Conservation (phyloP, 2,113 vertebrate genomes). For the Brienomyrus brachyistius region DNA sequence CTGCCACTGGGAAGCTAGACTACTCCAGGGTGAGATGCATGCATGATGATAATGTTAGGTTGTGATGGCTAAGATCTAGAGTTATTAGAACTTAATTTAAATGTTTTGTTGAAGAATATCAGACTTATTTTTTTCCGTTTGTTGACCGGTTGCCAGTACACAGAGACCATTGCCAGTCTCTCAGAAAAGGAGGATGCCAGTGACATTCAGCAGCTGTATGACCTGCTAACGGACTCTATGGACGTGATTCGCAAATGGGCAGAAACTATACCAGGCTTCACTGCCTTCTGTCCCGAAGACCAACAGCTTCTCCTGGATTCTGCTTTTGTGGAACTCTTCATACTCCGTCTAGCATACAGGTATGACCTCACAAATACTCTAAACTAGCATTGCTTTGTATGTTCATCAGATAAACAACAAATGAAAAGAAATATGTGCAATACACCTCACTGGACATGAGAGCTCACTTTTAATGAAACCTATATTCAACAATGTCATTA, state of each 20-base stretch:
- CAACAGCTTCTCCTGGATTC: constrained; percentile 85
- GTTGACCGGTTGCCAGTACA: constrained; percentile 59
- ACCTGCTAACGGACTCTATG: constrained; percentile 75
- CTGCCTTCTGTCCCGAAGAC: constrained; percentile 71
- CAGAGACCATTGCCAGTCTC: constrained; percentile 62
- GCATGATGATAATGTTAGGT: too few species aligned
- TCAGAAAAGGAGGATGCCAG: constrained; percentile 77
- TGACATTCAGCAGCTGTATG: constrained; percentile 86
- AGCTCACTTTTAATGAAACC: background rate
- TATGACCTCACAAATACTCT: constrained; percentile 29
- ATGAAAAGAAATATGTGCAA: background rate
- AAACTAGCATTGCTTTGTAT: background rate
- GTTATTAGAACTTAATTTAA: background rate
- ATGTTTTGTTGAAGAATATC: background rate
- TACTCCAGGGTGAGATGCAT: constrained; percentile 75
- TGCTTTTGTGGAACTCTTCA: constrained; percentile 86
- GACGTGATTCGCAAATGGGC: constrained; percentile 85
- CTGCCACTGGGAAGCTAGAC: constrained; percentile 73
- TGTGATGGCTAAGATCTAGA: background rate
- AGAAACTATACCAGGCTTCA: constrained; percentile 78
- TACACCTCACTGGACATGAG: background rate
- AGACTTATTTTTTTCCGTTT: background rate
- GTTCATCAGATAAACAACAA: background rate
- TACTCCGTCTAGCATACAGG: constrained; percentile 87
- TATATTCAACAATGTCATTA: background rate